Evolutionary conservation across 2,888 invertebrate genomes (phyloP), one percentile per base, ranked within the genome.

Genomic region (Cheilosia vulpina): DNA sequence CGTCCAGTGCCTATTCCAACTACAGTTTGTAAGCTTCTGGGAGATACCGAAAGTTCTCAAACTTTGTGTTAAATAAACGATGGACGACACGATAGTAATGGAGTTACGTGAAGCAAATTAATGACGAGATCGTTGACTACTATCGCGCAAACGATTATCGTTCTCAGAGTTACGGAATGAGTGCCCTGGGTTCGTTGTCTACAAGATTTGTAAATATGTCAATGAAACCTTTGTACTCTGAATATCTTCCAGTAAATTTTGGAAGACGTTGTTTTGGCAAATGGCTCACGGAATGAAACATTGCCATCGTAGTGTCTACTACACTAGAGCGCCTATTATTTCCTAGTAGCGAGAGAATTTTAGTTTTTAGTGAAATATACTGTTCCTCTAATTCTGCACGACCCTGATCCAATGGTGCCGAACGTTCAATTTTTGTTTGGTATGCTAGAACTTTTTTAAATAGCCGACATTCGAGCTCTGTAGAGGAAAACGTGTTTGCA

Each of bases 301-400:
- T 9, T n/a, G 52, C n/a, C 13, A 53, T 19, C 1, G 53, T 53
- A 6, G 53, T 53, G n/a, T 53, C 53, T 24, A 27, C 11, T 11
- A 13, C 38, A 21, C 41, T 68, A 11, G 31, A 17, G 27, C 55
- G 41, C 13, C 43, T 68, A 15, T 43, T 34, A 9, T 24, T 17
- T 13, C 53, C 52, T n/a, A 55, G 15, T 4, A 53, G 17, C 13
- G 13, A 17, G 17, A 66, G 7, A 15, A 66, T 66, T 24, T 50
- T 66, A 21, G 34, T 17, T 53, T 53, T 68, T 38, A 52, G 31
- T 13, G 24, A 13, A 13, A 63, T 17, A 21, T 57, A 63, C 41
- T 62, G 47, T 1, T 73, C 73, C 27, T 73, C 73, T 19, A 73
- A 13, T 47, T 73, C 63, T 9, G 27, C 7, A 45, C 73, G n/a